Base-by-base conservation (phyloP, 2,888 invertebrate genomes). In the Plutella xylostella region DNA sequence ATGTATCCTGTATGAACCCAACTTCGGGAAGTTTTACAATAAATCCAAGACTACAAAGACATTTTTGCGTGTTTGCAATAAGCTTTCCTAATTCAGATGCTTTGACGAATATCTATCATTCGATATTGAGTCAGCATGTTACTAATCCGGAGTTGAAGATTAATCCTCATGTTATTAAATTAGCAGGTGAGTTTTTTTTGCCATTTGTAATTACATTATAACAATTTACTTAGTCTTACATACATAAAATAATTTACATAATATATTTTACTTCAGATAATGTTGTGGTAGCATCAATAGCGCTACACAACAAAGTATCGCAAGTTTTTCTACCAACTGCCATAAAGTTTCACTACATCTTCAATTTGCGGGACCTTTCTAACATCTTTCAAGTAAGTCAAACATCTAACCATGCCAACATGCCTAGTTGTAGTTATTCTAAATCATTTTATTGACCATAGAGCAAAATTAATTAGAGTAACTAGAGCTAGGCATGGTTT, bases 1-100 rank as follows among this genome's bases (percentile, higher is more conserved):
- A 98, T 64, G 92, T 98, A 12, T 92, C 96, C 25, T 97, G 97
- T 68, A 98, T 98, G 97, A 98, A 98, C 79, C 98, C 98, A 0
- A 97, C 97, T 0, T 96, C 97, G 20, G 98, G 98, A 40, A 96
- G 96, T 63, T 98, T 98, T 62, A 97, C 97, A 3, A 96, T 98
- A 53, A 97, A 97, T 82, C 95, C 97, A 0, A 87, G 98, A 51
- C 85, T 98, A 7, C 97, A 97, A 68, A 85, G 95, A 42, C 95
- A 96, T 68, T 96, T 96, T 65, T 90, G 93, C 60, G 94, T 95
- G 0, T 93, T 95, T 65, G 94, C 94, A 2, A 90, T 95, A 30
- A 92, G 91, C 69, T 91, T 90, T 55, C 95, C 95, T 0, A 91
- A 92, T 53, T 65, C 73, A 7, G 97, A 98, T 41, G 92, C 97